Evolutionary conservation across 2,113 vertebrate species (phyloP).

Genomic region (Caranx ignobilis): DNA sequence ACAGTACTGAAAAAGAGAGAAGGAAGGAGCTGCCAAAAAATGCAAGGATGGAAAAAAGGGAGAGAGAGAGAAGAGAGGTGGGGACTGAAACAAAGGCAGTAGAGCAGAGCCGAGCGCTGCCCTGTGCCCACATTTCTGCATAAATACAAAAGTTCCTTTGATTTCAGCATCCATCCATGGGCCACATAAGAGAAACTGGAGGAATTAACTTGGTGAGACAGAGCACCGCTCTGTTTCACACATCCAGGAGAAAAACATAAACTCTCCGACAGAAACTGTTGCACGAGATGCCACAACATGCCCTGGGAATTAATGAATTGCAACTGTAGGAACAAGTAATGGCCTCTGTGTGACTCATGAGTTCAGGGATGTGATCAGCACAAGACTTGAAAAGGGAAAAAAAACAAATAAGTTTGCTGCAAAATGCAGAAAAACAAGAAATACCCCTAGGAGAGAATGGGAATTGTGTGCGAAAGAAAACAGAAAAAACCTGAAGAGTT

Average conservation of each 20-base stretch:
- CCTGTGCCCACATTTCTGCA: constrained; percentile 73
- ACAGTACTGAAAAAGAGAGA: constrained; percentile 9
- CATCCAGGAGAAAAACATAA: constrained; percentile 32
- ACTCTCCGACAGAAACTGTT: neutral
- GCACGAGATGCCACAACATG: constrained; percentile 27
- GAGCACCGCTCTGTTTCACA: constrained; percentile 61
- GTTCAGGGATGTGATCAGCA: constrained; percentile 4
- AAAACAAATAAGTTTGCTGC: neutral
- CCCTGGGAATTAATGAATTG: constrained; percentile 16
- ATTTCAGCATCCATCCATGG: constrained; percentile 55
- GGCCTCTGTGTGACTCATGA: constrained; percentile 10
- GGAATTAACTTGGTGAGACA: constrained; percentile 57
- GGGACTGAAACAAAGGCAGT: constrained; percentile 62
- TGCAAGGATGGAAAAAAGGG: constrained; percentile 3
- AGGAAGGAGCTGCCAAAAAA: constrained; percentile 20
- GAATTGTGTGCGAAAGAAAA: constrained; percentile 6
- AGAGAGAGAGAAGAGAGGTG: constrained; percentile 38
- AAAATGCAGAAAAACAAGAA: constrained; percentile 28
- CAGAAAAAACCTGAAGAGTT: constrained; percentile 8
- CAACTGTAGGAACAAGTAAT: neutral
- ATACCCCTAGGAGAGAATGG: neutral
- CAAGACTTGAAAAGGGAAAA: neutral
- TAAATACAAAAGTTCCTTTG: constrained; percentile 80
- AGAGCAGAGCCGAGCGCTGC: constrained; percentile 36
- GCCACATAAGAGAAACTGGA: constrained; percentile 50